Percentiles rank a stretch among this genome's conserved stretches.
phyloP scores from a whole-genome alignment of 2,888 invertebrate genomes.

The Aquatica leii region DNA sequence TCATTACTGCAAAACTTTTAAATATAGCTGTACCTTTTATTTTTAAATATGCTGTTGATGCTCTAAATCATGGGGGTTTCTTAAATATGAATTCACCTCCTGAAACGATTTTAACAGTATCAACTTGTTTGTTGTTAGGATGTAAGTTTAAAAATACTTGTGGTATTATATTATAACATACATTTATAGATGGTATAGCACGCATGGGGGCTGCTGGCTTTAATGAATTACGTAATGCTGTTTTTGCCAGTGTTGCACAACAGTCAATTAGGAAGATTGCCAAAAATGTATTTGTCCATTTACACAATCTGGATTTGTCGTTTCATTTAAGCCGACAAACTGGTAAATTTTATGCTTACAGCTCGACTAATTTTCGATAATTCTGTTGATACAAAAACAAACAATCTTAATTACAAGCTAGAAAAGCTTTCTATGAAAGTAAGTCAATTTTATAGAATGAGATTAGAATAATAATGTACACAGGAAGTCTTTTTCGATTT shows the following conservation, averaged over 20 bases:
- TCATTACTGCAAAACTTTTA: slow-evolving; percentile 84
- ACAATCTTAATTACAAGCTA: too few species aligned
- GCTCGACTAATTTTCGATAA: too few species aligned
- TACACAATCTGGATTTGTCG: slow-evolving; percentile 91
- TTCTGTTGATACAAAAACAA: too few species aligned
- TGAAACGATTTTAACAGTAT: slow-evolving; percentile 79
- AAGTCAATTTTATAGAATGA: too few species aligned
- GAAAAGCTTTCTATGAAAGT: too few species aligned
- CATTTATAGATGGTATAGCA: slow-evolving; percentile 86
- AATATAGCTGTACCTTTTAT: slow-evolving; percentile 95
- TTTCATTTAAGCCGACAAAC: slow-evolving; percentile 97
- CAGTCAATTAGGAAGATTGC: slow-evolving; percentile 95
- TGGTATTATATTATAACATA: slow-evolving; percentile 18
- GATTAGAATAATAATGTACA: too few species aligned
- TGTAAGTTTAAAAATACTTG: slow-evolving; percentile 69
- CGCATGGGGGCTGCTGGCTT: slow-evolving; percentile 90
- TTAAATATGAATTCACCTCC: slow-evolving; percentile 82
- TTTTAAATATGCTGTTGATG: slow-evolving; percentile 93
- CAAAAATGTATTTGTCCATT: slow-evolving; percentile 92
- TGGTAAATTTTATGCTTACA: slow-evolving; percentile 67
- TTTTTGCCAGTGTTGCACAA: slow-evolving; percentile 97
- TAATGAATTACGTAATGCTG: slow-evolving; percentile 96
- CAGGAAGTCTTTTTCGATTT: too few species aligned
- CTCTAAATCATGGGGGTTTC: slow-evolving; percentile 72
- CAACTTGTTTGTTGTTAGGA: slow-evolving; percentile 83